Base-by-base conservation (phyloP, 2,113 vertebrate genomes). In the Elephantulus edwardii region DNA sequence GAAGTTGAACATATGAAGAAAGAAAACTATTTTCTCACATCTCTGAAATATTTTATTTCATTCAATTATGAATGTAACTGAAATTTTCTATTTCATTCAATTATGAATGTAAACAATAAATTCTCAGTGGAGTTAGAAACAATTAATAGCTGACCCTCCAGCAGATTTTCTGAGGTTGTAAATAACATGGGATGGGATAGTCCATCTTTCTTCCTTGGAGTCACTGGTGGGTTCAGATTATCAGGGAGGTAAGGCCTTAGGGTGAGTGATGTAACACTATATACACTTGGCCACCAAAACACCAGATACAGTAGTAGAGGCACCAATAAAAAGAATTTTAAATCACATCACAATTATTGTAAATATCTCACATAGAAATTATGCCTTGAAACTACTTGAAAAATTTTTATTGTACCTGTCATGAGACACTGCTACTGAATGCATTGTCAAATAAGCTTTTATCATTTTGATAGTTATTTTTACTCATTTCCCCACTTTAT, bases 101-200 rank as follows among this genome's bases (percentile, higher is more conserved):
- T 90, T 85, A 35, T 66, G 12, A 83, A 62, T 38, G 8, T 54
- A 86, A 91, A 20, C n/a, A 62, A 71, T 22, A 94, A 88, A 54
- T 26, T n/a, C n/a, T n/a, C n/a, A n/a, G n/a, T n/a, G n/a, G n/a
- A n/a, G n/a, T n/a, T n/a, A n/a, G n/a, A n/a, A n/a, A n/a, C n/a
- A n/a, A n/a, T n/a, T n/a, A n/a, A n/a, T n/a, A n/a, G n/a, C n/a
- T n/a, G n/a, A n/a, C n/a, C n/a, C n/a, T n/a, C n/a, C n/a, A n/a
- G n/a, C n/a, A n/a, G n/a, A n/a, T n/a, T n/a, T n/a, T n/a, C n/a
- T n/a, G n/a, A n/a, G n/a, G n/a, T n/a, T n/a, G n/a, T n/a, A n/a
- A n/a, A n/a, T n/a, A n/a, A n/a, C n/a, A n/a, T n/a, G n/a, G n/a
- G n/a, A n/a, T n/a, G n/a, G n/a, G n/a, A n/a, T n/a, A n/a, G n/a